Percentiles rank a stretch among this genome's conserved stretches.
Conservation (phyloP, 2,797 vertebrate genomes). For the Bovichtus diacanthus region DNA sequence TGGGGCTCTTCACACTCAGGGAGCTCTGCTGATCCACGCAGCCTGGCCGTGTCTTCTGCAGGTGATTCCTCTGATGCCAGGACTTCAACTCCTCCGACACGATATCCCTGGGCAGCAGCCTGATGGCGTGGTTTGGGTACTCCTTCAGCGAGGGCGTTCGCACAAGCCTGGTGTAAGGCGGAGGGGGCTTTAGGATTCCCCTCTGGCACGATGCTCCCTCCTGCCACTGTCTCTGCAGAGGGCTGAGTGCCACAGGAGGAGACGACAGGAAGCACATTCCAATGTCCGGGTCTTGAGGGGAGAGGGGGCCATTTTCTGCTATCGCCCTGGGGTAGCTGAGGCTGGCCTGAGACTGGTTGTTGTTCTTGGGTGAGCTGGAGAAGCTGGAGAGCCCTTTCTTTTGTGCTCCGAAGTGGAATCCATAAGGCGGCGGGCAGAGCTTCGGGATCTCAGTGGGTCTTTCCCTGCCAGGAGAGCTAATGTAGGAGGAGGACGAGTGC, state of each 20-base stretch:
- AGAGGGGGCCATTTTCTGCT: conserved; percentile 41
- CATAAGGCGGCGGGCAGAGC: conserved; percentile 85
- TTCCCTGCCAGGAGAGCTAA: conserved; percentile 82
- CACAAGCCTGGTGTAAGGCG: conserved; percentile 86
- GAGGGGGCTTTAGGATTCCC: conserved; percentile 78
- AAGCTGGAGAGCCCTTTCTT: conserved; percentile 57
- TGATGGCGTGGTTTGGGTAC: conserved; percentile 79
- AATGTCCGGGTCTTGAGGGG: conserved; percentile 55
- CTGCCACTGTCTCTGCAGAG: conserved; percentile 66
- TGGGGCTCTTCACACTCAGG: conserved; percentile 74
- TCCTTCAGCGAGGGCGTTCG: conserved; percentile 90
- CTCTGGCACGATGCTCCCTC: conserved; percentile 68
- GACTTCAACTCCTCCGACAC: conserved; percentile 91
- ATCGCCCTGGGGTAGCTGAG: conserved; percentile 11
- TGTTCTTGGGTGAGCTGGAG: conserved; percentile 56
- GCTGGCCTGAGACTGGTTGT: conserved; percentile 45
- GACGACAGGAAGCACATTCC: conserved; percentile 66
- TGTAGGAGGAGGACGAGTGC: conserved; percentile 87
- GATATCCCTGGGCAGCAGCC: conserved; percentile 83
- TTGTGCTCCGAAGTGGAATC: conserved; percentile 77
- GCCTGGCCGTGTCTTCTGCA: conserved; percentile 73
- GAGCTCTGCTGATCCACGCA: conserved; percentile 83
- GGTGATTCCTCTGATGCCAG: conserved; percentile 89
- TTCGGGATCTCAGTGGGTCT: conserved; percentile 76
- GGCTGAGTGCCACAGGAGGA: conserved; percentile 29